Conservation (phyloP, 2,888 invertebrate genomes). For the Dryadula phaetusa region DNA sequence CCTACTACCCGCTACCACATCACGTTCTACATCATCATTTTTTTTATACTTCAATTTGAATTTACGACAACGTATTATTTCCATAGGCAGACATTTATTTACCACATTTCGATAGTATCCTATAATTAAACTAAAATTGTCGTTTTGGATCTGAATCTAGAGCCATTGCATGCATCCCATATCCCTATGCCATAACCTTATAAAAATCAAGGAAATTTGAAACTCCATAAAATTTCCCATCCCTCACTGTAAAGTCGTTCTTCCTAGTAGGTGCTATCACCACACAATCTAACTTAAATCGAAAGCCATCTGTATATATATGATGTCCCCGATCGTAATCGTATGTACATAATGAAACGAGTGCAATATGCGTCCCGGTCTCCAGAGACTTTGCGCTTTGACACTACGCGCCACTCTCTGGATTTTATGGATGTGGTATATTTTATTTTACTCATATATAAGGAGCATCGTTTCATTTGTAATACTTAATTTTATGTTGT, state of each 20-base stretch:
- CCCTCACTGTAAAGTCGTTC: neutral
- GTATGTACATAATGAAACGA: slow-evolving; percentile 83
- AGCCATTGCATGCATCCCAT: neutral
- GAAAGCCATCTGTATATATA: slow-evolving; percentile 63
- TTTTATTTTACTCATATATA: neutral
- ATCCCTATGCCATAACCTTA: too few relatives aligned
- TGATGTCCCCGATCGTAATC: slow-evolving; percentile 65
- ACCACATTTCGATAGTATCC: too few relatives aligned
- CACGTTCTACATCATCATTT: too few relatives aligned
- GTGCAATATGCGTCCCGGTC: slow-evolving; percentile 77
- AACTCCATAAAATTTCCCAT: neutral
- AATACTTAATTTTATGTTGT: too few relatives aligned
- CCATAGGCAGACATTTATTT: too few relatives aligned
- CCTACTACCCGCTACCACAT: too few relatives aligned
- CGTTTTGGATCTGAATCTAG: neutral
- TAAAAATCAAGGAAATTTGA: neutral
- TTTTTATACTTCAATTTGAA: too few relatives aligned
- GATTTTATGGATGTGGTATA: slow-evolving; percentile 45
- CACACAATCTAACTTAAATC: slow-evolving; percentile 41
- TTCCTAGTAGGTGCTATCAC: slow-evolving; percentile 20
- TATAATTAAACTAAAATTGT: too few relatives aligned
- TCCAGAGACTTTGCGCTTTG: slow-evolving; percentile 52
- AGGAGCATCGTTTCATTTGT: too few relatives aligned
- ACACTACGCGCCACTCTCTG: slow-evolving; percentile 36
- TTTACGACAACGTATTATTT: too few relatives aligned